A percentile compares a stretch with the other conserved stretches of the same genome.
phyloP scores from a whole-genome alignment of 2,797 vertebrate genomes.

The Sternotherus odoratus region DNA sequence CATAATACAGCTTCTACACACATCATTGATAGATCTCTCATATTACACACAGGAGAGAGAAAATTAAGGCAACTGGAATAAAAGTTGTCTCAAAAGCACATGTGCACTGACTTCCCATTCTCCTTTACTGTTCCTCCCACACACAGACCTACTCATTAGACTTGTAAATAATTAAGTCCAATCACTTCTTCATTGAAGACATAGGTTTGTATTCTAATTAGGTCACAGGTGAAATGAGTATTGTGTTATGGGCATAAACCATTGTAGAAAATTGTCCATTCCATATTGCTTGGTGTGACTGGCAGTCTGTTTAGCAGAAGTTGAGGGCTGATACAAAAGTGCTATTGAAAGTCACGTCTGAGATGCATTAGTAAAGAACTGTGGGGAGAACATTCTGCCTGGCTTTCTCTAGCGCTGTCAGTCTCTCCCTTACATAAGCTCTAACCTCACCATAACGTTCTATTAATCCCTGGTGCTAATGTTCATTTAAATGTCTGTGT shows the following conservation, averaged over 20 bases:
- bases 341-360: not conserved
- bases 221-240: not conserved
- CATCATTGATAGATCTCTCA: not conserved
- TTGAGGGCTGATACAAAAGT: not conserved
- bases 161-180: not conserved
- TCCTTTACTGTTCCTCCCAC: not conserved
- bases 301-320: not conserved
- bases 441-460: not conserved
- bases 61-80: not conserved
- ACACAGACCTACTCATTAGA: fast-evolving
- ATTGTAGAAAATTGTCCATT: not conserved
- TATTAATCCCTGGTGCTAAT: fast-evolving
- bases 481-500: not conserved
- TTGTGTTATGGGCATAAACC: not conserved
- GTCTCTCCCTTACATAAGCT: not conserved
- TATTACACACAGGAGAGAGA: not conserved
- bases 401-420: not conserved
- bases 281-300: not conserved
- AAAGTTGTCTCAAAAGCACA: not conserved
- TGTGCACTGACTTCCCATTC: not conserved
- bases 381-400: not conserved
- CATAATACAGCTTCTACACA: not conserved
- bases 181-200: not conserved
- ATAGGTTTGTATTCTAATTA: not conserved
- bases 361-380: not conserved